Percentiles rank a stretch among this genome's conserved stretches.
Evolutionary conservation across 2,888 invertebrate genomes (phyloP).

Genomic region (Eremobia ochroleuca): DNA sequence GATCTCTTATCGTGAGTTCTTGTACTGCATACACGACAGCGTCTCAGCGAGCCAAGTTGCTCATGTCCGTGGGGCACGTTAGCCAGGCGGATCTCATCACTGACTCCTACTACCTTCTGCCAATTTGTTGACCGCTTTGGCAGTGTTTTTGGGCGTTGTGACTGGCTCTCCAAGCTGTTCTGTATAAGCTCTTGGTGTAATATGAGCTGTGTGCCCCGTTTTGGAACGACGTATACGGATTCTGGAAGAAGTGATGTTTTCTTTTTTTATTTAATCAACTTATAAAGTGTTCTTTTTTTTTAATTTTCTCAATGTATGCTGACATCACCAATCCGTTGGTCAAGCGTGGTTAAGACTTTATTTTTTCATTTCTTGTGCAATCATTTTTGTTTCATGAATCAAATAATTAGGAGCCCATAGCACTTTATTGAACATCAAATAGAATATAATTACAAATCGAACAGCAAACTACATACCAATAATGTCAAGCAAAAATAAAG

Average conservation of each 20-base stretch:
- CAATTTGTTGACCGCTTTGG: neutral
- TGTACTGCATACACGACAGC: slow-evolving; percentile 6
- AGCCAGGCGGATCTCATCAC: slow-evolving; percentile 1
- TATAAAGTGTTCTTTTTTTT: neutral
- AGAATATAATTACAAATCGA: neutral
- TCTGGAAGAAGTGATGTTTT: slow-evolving; percentile 3
- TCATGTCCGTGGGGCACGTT: neutral
- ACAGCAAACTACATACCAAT: neutral
- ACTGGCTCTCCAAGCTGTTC: neutral
- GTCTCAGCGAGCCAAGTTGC: neutral
- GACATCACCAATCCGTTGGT: neutral
- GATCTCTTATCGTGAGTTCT: slow-evolving; percentile 3
- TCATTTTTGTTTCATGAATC: neutral
- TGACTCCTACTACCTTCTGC: neutral
- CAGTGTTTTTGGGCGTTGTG: neutral
- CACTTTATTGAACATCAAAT: slow-evolving; percentile 1
- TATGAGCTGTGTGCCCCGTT: too few relatives aligned
- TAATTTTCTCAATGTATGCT: neutral
- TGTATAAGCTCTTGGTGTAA: neutral
- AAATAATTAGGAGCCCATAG: neutral
- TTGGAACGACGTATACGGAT: neutral
- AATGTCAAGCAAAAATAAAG: neutral
- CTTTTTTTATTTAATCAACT: neutral
- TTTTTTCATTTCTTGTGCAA: neutral
- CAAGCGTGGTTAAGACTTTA: neutral